Evolutionary conservation across 2,113 vertebrate genomes (phyloP).

Genomic region (Pelecanoides urinatrix): DNA sequence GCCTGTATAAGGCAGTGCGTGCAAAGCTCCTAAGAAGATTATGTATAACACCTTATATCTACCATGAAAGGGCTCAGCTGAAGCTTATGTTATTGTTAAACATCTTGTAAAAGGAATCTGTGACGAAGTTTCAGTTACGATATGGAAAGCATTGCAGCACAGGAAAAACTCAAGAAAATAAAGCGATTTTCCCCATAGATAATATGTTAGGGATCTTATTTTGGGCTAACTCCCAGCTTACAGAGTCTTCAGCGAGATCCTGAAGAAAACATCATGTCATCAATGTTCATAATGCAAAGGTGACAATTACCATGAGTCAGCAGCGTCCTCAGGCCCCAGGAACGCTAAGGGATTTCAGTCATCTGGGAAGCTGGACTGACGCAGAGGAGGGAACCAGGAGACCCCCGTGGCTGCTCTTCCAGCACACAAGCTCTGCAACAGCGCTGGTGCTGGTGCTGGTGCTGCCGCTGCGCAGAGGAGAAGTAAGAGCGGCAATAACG

Average conservation of each 20-base stretch:
- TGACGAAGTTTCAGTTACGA: background rate
- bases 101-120: slow-evolving; percentile 33
- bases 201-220: background rate
- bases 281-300: background rate
- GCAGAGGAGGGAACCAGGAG: background rate
- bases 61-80: slow-evolving; percentile 35
- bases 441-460: fast-evolving
- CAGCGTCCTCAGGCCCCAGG: background rate
- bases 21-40: slow-evolving; percentile 56
- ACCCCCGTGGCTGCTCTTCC: fast-evolving
- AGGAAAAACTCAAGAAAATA: background rate
- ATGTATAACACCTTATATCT: slow-evolving; percentile 43
- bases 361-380: background rate
- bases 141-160: background rate
- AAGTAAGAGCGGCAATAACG: fast-evolving
- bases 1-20: background rate
- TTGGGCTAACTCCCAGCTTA: background rate
- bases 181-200: background rate
- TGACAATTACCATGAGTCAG: background rate
- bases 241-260: background rate
- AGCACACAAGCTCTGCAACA: background rate
- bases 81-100: slow-evolving; percentile 47
- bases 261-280: fast-evolving
- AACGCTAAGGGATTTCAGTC: background rate
- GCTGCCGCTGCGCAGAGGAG: background rate